Base-by-base conservation (phyloP, 2,797 vertebrate genomes). In the Mico argentatus region DNA sequence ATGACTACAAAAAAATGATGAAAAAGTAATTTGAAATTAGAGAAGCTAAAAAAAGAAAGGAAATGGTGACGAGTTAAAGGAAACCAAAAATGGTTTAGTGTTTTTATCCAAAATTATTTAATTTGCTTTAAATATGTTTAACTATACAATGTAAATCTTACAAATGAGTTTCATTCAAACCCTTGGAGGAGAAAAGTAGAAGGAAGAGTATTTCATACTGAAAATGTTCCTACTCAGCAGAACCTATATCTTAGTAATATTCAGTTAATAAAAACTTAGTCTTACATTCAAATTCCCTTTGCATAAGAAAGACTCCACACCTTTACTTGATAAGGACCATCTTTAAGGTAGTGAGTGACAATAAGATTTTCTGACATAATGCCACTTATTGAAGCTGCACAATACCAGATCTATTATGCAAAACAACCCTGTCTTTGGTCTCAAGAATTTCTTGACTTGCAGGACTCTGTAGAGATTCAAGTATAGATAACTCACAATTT, bases 341-440 rank as follows among this genome's bases (percentile, higher is more conserved):
- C 2, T 30, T 97, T 88, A 70, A 46, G 27, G 8, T 14, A 17
- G 67, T 79, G 39, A 87, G 67, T 97, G 93, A 93, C 83, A 64
- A 59, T 83, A 80, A 95, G 15, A 46, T 30, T 97, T 94, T 97
- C 88, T 92, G 90, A 88, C 97, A 26, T 1, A 90, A 11, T 26
- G 55, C 75, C 96, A 41, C 70, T 96, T 77, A 57, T 95, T 97
- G 93, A 79, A 80, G 93, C 79, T 90, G 64, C 20, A 95, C 24
- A 96, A 41, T n/a, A 87, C 26, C 27, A 93, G 75, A 86, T 97
- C 91, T 96, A 30, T 73, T 85, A 80, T n/a, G 26, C 14, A 48
- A 7, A 91, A 81, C 1, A 30, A 3, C 3, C 64, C 14, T 36
- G 94, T 80, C 82, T 72, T 86, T 84, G 27, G 7, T 82, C 89